These are phyloP conservation scores for Rhinophrynus dorsalis DNA, from an alignment of 2,797 vertebrate genomes.

Conservation along the genomic window DNA sequence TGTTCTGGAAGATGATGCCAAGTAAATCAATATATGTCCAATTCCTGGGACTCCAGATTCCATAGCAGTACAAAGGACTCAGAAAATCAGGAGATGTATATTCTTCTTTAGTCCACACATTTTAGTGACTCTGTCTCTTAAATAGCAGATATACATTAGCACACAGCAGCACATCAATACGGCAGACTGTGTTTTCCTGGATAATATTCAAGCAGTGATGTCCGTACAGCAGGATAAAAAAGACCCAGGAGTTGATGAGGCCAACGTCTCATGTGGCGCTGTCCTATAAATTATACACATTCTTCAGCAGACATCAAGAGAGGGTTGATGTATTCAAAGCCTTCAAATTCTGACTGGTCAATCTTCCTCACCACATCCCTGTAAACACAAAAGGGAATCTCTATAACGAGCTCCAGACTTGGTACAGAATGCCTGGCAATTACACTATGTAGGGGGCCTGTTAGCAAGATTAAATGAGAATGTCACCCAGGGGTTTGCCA, in stretches of 20 bases:
- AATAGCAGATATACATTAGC: constrained; percentile 8
- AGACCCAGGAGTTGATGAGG: constrained; percentile 50
- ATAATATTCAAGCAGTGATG: constrained; percentile 57
- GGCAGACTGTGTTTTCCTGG: background rate
- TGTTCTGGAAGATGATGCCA: too few relatives aligned
- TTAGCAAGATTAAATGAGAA: background rate
- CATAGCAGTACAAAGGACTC: background rate
- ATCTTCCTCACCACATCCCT: constrained; percentile 97
- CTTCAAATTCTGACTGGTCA: constrained; percentile 98
- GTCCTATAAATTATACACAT: constrained; percentile 80
- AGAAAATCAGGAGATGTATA: background rate
- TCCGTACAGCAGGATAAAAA: constrained; percentile 51
- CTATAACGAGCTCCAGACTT: constrained; percentile 28
- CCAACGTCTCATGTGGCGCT: constrained; percentile 53
- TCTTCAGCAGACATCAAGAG: constrained; percentile 98
- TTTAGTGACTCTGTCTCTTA: background rate
- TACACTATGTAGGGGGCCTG: constrained; percentile 5
- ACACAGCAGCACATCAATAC: background rate
- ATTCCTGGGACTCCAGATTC: background rate
- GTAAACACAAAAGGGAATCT: constrained; percentile 51
- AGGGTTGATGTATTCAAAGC: constrained; percentile 98
- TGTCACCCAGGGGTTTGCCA: background rate
- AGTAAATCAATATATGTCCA: background rate
- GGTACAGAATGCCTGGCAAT: constrained; percentile 1
- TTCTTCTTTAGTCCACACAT: background rate